Evolutionary conservation across 2,797 vertebrate genomes (phyloP), one percentile per base, ranked within the genome.

Genomic region (Scolopax rusticola): DNA sequence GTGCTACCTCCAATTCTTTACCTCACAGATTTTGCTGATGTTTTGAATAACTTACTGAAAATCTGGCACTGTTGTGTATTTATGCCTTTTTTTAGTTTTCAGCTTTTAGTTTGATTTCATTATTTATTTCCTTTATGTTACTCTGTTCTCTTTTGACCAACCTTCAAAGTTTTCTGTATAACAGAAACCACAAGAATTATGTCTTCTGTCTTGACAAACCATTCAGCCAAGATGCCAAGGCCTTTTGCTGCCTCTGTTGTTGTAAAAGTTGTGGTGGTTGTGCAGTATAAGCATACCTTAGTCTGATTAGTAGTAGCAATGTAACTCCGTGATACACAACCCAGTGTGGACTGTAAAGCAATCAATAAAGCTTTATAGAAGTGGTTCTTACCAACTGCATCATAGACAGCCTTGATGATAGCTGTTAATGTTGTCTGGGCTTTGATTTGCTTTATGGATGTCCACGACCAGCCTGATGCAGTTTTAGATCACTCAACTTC

Each of bases 81-180:
- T 77, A 4, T 61, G 67, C 2, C 9, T 27, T 9, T 38, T 40
- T 61, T 68, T 57, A 23, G 9, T 32, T 48, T 69, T 54, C n/a
- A 71, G 7, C 33, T 78, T 85, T 81, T 64, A 8, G 3, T 8
- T 91, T 88, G 50, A 61, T 86, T 93, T 77, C 5, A 38, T 76
- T 68, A 43, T 6, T 79, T 6, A 20, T 73, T 71, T 87, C 5
- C 41, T 75, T 47, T 51, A 8, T n/a, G 21, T 57, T 83, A 81
- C 16, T 75, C 60, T 9, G 57, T 73, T 84, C 21, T 84, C 27
- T 19, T 83, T 32, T 84, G 71, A 77, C 41, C 28, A 80, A 1
- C 2, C 3, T 86, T 73, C 0, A 0, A 81, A 73, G 24, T 9
- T 38, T 83, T 71, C 50, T 1, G 0, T 69, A 23, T 10, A 33